phyloP scores from a whole-genome alignment of 35 echinoderm and acorn worm species.

The Lytechinus variegatus region DNA sequence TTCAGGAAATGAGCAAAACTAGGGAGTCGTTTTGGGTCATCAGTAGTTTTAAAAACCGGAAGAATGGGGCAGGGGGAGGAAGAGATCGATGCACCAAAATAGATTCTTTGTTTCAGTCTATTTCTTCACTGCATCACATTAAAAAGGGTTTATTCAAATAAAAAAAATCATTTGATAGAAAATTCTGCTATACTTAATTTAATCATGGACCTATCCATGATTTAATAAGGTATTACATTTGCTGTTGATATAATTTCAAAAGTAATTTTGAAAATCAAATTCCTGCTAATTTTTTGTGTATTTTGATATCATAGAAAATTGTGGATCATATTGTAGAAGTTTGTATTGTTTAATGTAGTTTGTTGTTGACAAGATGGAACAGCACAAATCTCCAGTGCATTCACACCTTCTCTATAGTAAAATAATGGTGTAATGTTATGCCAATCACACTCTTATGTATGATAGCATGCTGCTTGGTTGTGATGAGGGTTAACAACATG shows the following conservation, averaged over 20 bases:
- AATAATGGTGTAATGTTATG: neutral
- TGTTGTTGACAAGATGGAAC: neutral
- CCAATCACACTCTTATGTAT: neutral
- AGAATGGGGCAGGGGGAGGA: neutral
- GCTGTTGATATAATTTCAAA: no score
- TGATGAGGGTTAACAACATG: neutral
- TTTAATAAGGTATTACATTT: no score
- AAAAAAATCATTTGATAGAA: no score
- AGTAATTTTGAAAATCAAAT: no score
- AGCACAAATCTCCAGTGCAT: neutral
- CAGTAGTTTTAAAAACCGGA: constrained; percentile 11
- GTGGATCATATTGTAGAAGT: neutral
- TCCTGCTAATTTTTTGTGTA: no score
- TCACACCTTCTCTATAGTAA: neutral
- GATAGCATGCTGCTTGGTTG: constrained; percentile 14
- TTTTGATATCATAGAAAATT: no score
- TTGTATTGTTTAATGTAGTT: neutral
- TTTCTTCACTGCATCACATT: neutral
- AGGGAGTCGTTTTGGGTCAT: constrained; percentile 1
- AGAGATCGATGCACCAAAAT: neutral
- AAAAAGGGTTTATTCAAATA: neutral
- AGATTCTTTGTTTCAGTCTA: neutral
- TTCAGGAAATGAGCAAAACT: constrained; percentile 12
- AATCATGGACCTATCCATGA: no score
- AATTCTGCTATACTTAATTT: no score